phyloP scores from a whole-genome alignment of 2,113 vertebrate genomes.

The Cyphomyrus plagiostoma region DNA sequence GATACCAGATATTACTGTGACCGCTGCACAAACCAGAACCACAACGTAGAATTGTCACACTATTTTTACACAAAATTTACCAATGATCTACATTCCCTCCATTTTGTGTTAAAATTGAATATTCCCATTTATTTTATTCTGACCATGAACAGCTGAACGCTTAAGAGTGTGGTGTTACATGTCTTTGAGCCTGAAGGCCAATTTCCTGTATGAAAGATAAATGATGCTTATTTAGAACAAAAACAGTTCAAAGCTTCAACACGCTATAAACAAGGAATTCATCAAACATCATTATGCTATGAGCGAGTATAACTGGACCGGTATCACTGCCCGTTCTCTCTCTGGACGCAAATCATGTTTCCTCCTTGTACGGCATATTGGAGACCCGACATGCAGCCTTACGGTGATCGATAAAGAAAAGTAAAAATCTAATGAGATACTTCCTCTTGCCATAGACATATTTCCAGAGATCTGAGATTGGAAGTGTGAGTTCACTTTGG shows the following conservation, averaged over 20 bases:
- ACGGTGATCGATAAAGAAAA: background rate
- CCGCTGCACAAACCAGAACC: background rate
- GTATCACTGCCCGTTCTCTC: background rate
- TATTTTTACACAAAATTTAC: background rate
- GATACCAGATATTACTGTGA: background rate
- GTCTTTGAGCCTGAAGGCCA: background rate
- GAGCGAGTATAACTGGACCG: background rate
- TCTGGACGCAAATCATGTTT: background rate
- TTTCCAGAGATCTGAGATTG: background rate
- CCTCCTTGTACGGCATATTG: background rate
- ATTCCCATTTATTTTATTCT: background rate
- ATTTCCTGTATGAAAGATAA: background rate
- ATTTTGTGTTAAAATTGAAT: background rate
- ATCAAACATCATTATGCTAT: background rate
- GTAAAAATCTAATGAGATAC: background rate
- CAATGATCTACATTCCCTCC: background rate
- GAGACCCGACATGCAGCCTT: background rate
- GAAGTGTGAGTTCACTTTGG: background rate
- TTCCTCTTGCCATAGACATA: background rate
- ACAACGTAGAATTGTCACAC: background rate
- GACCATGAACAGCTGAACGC: background rate
- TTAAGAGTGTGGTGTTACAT: background rate
- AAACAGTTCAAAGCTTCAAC: background rate
- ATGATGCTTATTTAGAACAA: background rate
- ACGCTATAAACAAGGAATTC: background rate